Base-by-base conservation (phyloP, 2,113 vertebrate genomes). In the Menidia beryllina region DNA sequence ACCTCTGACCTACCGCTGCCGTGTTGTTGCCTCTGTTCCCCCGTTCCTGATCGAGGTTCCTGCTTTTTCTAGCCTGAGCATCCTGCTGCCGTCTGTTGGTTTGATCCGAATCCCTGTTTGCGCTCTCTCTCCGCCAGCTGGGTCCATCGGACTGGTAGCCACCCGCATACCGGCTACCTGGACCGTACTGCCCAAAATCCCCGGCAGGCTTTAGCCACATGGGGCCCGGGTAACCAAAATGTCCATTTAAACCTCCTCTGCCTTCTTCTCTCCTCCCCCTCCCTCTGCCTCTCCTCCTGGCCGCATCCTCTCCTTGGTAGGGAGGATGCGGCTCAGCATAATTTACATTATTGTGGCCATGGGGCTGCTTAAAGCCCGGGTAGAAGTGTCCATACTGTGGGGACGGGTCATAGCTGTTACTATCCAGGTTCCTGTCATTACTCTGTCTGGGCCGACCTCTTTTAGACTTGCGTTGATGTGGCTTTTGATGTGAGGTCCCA, bases 121-220 rank as follows among this genome's bases (percentile, higher is more conserved):
- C 10, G 11, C 72, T 62, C 25, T 68, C 75, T 57, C 76, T 84
- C 7, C 88, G 64, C 85, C 90, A 93, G 68, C 15, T 88, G 0
- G 78, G 48, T n/a, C 41, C 57, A 38, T 90, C 82, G 12, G 86
- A 20, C 14, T 66, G 45, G 10, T 24, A 52, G 56, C 69, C 70
- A 7, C 69, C 50, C 0, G 3, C 19, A 45, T 59, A 75, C 47
- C 71, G 62, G 30, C 20, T 45, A 26, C 90, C 91, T 54, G 77
- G 87, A 88, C 82, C 85, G 52, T 80, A 69, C 0, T 26, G 30
- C 2, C 54, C 65, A 56, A 45, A 39, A 15, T 95, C 94, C 36
- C 78, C 91, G 88, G 82, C 94, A 57, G 93, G 77, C 57, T 92
- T 95, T 62, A 95, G 94, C 86, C 93, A 91, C 27, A 92, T 90